Conservation (phyloP, 2,797 vertebrate species). For the Microchirus variegatus region DNA sequence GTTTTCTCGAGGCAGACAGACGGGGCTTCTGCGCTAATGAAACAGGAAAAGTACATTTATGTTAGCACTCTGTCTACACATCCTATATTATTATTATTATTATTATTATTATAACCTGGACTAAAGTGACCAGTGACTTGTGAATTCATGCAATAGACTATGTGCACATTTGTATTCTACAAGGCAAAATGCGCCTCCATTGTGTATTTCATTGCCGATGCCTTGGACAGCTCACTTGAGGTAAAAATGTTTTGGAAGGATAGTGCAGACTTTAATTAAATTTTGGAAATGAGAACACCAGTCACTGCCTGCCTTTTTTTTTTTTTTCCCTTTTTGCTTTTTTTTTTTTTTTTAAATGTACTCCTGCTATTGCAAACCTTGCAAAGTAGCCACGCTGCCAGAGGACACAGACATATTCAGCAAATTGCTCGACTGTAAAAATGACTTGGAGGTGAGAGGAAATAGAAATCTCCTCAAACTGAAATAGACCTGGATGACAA, state of each 20-base stretch:
- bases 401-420: constrained; percentile 57
- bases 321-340: too few relatives aligned
- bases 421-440: constrained; percentile 63
- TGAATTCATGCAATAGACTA: too few relatives aligned
- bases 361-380: constrained; percentile 32
- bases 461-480: constrained; percentile 55
- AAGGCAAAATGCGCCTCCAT: constrained; percentile 3
- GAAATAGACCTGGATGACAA: constrained; percentile 67
- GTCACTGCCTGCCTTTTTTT: constrained; percentile 35
- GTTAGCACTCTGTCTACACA: not conserved
- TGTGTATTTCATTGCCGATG: constrained; percentile 3
- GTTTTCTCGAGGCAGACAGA: constrained; percentile 32
- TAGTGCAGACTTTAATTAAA: constrained; percentile 14
- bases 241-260: constrained; percentile 21
- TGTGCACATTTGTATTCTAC: not conserved
- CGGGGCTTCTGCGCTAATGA: constrained; percentile 30
- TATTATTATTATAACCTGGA: not conserved
- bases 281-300: constrained; percentile 39
- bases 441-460: constrained; percentile 64
- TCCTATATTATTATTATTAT: not conserved
- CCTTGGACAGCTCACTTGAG: constrained; percentile 2
- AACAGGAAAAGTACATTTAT: constrained; percentile 11
- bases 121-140: not conserved
- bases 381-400: constrained; percentile 39
- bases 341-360: constrained; percentile 5